Base-by-base conservation (phyloP, 2,113 vertebrate genomes). In the Esox niger region DNA sequence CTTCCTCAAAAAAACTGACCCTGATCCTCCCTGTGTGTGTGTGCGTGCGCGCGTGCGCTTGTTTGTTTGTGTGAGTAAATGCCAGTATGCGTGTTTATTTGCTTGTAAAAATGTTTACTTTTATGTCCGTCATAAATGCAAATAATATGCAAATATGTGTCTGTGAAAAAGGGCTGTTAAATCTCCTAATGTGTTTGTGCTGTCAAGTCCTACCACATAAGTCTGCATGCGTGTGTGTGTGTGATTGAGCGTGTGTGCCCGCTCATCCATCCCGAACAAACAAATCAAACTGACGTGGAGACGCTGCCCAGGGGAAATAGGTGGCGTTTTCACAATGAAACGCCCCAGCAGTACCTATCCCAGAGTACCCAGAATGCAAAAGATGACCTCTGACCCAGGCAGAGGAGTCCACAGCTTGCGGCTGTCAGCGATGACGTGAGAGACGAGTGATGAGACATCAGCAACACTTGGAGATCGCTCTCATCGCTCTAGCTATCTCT, bases 221-320 rank as follows among this genome's bases (percentile, higher is more conserved):
- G 58, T 33, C 23, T 57, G 58, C 11, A 32, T 30, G 29, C 30
- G 31, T 61, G n/a, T 63, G 61, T 60, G 58, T 60, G 10, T 60
- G 58, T 60, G 29, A 31, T 29, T 60, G 29, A 27, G 55, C 33
- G 58, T 32, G 29, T 23, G 17, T 60, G 58, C 30, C 11, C 33
- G 30, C 30, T 31, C 6, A 2, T 56, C 10, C 25, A 21, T 15
- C 49, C 49, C 49, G 8, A 54, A 54, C 21, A 54, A 54, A 21
- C 20, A 54, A 21, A 21, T 54, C 49, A 54, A 21, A 43, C 35
- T 43, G 38, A 43, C 38, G 3, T 43, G 11, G n/a, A n/a, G n/a
- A 15, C 38, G 38, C 13, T 15, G 17, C 38, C 13, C 38, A 15
- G 38, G 38, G 38, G 38, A 43, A 15, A 43, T 15, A 43, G 3